Percentiles rank a stretch among this genome's conserved stretches.
Evolutionary conservation across 2,888 invertebrate genomes (phyloP).

Genomic region (Himalopsyche japonica): DNA sequence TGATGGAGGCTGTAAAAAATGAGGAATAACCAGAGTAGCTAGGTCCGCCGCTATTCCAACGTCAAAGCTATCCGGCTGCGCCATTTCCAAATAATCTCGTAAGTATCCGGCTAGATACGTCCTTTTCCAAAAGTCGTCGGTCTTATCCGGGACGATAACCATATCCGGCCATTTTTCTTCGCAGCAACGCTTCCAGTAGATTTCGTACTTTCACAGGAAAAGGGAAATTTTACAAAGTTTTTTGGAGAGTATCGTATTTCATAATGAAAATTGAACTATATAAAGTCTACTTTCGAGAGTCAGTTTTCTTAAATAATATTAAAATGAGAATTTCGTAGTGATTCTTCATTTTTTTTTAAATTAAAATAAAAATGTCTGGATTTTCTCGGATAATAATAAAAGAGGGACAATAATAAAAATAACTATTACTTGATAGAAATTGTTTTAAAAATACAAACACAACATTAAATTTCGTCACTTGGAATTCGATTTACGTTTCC

Average conservation of each 20-base stretch:
- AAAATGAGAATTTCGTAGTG: not conserved
- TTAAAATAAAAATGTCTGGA: too few species aligned
- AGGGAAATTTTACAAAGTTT: not conserved
- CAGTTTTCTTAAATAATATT: not conserved
- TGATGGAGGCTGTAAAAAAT: not conserved
- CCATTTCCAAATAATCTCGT: constrained; percentile 54
- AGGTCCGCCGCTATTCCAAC: constrained; percentile 53
- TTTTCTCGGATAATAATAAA: too few species aligned
- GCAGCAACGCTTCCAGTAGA: constrained; percentile 66
- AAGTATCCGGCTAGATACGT: constrained; percentile 56
- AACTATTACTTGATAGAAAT: too few species aligned
- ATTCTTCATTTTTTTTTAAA: not conserved
- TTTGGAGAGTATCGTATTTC: not conserved
- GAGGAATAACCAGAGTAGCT: constrained; percentile 46
- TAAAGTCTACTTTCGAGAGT: too few species aligned
- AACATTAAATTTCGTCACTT: too few species aligned
- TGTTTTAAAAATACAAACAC: too few species aligned
- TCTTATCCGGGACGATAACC: constrained; percentile 47
- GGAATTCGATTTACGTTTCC: too few species aligned
- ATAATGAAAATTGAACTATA: too few species aligned
- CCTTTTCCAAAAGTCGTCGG: constrained; percentile 65
- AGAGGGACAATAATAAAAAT: too few species aligned
- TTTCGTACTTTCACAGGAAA: constrained; percentile 56
- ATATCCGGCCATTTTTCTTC: constrained; percentile 49
- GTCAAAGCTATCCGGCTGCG: constrained; percentile 53